Base-by-base conservation (phyloP, 2,113 vertebrate species). In the Sylvilagus bachmani region DNA sequence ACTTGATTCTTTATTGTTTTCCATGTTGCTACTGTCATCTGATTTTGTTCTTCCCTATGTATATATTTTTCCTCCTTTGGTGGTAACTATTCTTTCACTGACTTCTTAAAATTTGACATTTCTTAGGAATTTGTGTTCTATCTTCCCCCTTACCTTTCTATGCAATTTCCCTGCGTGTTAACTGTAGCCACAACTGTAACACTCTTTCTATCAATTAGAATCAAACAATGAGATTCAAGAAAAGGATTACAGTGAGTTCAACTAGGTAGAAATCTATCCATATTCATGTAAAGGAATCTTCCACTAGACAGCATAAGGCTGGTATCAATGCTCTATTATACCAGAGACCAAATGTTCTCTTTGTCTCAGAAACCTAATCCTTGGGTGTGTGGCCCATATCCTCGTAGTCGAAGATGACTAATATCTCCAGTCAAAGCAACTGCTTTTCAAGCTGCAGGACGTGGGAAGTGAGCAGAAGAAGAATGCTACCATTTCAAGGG, bases 241-340 rank as follows among this genome's bases (percentile, higher is more conserved):
- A 92, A 62, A 88, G 44, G 82, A 74, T 75, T 49, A 69, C 2
- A 77, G 16, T 78, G 69, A 17, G 24, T n/a, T 10, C 51, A 79
- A 64, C 27, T 81, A 62, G 4, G 6, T 85, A n/a, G 69, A 85
- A 74, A 53, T 74, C 5, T 55, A 67, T 66, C 36, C 27, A 70
- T 89, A n/a, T 95, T 74, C 55, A 58, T 49, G 24, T 85, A 85
- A 92, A 92, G 67, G 25, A 53, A 89, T 31, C 62, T 36, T 49
- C 49, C 69, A 27, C 27, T 69, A 55, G 53, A 61, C 29, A 89
- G 38, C 44, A 36, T n/a, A 31, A 55, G n/a, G 19, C 33, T 83
- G 14, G 10, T 66, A 55, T 66, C 22, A 21, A 66, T 83, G 44
- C 27, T 66, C 33, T 31, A 3, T 79, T 31, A 38, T 69, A 10